phyloP scores from a whole-genome alignment of 2,888 invertebrate species.

The Papilio demoleus region DNA sequence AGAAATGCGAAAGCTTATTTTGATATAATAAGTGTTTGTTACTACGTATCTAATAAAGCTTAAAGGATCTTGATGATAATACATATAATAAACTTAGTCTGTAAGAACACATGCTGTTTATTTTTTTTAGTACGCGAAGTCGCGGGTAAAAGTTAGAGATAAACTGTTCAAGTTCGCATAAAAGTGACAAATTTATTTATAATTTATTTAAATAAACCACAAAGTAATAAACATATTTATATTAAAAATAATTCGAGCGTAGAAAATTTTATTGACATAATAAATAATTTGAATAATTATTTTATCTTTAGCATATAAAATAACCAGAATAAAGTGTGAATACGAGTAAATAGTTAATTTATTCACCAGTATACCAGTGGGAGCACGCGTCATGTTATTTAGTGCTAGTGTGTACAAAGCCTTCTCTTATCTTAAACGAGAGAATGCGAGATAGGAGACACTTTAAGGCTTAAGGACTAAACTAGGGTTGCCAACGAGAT shows the following conservation, averaged over 20 bases:
- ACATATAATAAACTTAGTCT: too few species aligned
- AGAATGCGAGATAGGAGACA: constrained; percentile 33
- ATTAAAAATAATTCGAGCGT: not conserved
- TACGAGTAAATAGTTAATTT: not conserved
- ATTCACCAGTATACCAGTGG: not conserved
- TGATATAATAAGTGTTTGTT: too few species aligned
- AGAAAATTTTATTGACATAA: not conserved
- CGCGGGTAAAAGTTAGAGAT: too few species aligned
- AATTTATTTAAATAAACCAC: too few species aligned
- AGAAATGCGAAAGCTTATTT: too few species aligned
- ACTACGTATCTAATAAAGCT: too few species aligned
- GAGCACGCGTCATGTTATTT: not conserved
- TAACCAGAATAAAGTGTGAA: not conserved
- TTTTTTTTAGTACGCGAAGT: too few species aligned
- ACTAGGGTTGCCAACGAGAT: constrained; percentile 25
- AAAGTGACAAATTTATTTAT: too few species aligned
- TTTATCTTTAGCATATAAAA: not conserved
- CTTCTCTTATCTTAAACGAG: constrained; percentile 31
- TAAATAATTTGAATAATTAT: not conserved
- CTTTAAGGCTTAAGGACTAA: constrained; percentile 44
- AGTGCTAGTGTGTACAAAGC: constrained; percentile 32
- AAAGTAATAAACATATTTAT: too few species aligned
- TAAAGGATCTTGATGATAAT: too few species aligned
- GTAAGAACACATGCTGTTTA: too few species aligned
- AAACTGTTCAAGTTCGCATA: too few species aligned